These are phyloP conservation scores for Montipora cactus DNA, from an alignment of 64 coral and sea anemone genomes.

Conservation along the genomic window DNA sequence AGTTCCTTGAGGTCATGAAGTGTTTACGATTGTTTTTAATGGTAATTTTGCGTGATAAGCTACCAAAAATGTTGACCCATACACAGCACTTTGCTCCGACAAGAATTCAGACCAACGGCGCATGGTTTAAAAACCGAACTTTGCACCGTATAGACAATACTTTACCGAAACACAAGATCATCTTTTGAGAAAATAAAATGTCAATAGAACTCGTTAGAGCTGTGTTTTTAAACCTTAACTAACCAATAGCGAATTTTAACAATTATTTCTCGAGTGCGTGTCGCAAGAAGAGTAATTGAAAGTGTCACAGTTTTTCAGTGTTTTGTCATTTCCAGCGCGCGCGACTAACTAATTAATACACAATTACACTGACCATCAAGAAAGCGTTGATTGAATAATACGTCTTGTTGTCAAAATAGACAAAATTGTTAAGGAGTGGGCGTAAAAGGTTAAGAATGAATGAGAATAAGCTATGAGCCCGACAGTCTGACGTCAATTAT, in stretches of 20 bases:
- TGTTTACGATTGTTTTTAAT: constrained; percentile 13
- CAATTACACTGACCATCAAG: neutral
- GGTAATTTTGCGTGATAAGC: constrained; percentile 29
- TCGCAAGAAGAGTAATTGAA: no score
- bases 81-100: constrained; percentile 10
- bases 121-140: neutral
- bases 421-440: constrained; percentile 42
- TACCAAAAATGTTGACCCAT: constrained; percentile 41
- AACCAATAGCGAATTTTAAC: neutral
- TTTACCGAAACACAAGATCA: neutral
- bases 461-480: neutral
- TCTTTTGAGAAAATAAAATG: neutral
- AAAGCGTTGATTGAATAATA: constrained; percentile 24
- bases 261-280: no score
- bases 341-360: constrained; percentile 20
- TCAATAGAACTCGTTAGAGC: neutral
- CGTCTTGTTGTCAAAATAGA: constrained; percentile 2
- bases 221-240: neutral
- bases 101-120: neutral
- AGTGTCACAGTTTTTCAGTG: no score
- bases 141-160: neutral
- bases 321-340: neutral
- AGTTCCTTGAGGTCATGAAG: constrained; percentile 12
- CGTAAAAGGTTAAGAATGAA: constrained; percentile 38
- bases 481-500: neutral